These are phyloP conservation scores for Typhlichthys eigenmanni DNA, from an alignment of 2,797 vertebrate genomes.

Conservation along the genomic window DNA sequence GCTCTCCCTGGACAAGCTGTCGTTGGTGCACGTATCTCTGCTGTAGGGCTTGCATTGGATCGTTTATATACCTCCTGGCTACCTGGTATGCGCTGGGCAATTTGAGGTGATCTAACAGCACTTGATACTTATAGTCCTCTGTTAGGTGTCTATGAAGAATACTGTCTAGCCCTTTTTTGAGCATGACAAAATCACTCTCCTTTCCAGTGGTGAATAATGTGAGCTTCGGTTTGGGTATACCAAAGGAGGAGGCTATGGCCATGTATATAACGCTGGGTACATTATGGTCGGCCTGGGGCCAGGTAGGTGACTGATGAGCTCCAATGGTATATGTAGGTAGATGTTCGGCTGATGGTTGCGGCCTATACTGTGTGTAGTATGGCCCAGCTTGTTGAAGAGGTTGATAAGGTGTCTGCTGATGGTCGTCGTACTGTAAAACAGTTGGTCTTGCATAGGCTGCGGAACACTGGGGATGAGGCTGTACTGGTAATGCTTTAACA, in stretches of 20 bases:
- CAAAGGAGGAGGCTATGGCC: neutral
- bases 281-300: neutral
- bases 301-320: neutral
- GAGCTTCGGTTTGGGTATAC: neutral
- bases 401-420: too few species aligned
- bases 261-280: neutral
- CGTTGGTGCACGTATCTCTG: neutral
- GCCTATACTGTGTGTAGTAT: too few species aligned
- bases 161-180: constrained; percentile 28
- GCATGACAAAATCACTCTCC: constrained; percentile 9
- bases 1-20: neutral
- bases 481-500: too few species aligned
- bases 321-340: too few species aligned
- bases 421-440: too few species aligned
- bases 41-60: neutral
- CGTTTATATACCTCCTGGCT: neutral
- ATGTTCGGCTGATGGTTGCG: too few species aligned
- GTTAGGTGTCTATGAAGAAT: constrained; percentile 14
- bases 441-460: too few species aligned
- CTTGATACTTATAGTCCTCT: constrained; percentile 25
- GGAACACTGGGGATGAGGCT: too few species aligned
- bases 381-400: too few species aligned
- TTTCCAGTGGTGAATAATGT: neutral
- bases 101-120: constrained; percentile 2
- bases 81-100: neutral